Evolutionary conservation across 23 tunicate genomes (phyloP).

Genomic region (Ciona savignyi): DNA sequence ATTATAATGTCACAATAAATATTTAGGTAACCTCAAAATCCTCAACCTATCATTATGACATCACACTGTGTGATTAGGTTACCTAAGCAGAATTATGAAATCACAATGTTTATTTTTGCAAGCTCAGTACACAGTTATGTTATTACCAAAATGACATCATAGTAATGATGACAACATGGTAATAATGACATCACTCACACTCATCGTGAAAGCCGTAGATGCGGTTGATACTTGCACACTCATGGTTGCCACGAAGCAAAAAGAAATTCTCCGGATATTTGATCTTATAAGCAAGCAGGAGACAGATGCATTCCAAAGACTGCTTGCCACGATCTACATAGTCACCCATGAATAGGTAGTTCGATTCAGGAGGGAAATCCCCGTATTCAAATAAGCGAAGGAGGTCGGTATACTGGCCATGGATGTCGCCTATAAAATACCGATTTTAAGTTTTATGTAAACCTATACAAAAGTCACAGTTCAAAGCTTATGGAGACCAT

Average conservation of each 20-base stretch:
- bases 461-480: no score
- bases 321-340: slow-evolving; percentile 99
- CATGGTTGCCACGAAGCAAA: slow-evolving; percentile 98
- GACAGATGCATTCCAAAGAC: slow-evolving; percentile 95
- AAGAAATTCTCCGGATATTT: slow-evolving; percentile 99
- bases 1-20: no score
- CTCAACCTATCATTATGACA: background rate
- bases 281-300: slow-evolving; percentile 96
- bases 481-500: no score
- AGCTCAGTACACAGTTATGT: background rate
- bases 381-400: slow-evolving; percentile 96
- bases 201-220: slow-evolving; percentile 99
- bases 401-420: slow-evolving; percentile 89
- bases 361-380: slow-evolving; percentile 97
- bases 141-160: slow-evolving; percentile 1
- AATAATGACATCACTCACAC: slow-evolving; percentile 40
- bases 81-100: background rate
- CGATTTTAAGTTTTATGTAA: no score
- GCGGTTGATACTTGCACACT: slow-evolving; percentile 97
- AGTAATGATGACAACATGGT: background rate
- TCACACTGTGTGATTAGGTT: background rate
- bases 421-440: slow-evolving; percentile 76
- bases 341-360: slow-evolving; percentile 96
- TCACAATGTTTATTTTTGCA: background rate
- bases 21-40: no score